These are phyloP conservation scores for Andrena chrysosceles DNA, from an alignment of 2,888 invertebrate genomes.

Conservation along the genomic window DNA sequence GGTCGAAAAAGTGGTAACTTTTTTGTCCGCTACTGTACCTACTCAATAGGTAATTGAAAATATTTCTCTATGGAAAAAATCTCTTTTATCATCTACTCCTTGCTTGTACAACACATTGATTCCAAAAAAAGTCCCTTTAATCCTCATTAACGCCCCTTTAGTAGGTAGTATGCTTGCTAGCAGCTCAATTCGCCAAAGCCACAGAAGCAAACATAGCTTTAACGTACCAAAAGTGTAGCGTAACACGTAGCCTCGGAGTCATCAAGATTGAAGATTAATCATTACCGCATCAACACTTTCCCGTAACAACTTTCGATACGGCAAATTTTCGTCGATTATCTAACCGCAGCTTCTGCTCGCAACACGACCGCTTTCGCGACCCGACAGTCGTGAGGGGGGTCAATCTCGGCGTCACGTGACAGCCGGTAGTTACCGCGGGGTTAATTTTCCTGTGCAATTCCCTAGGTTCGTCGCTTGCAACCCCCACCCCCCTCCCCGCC, in stretches of 20 bases:
- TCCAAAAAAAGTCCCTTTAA: no score
- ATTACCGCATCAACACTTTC: slow-evolving; percentile 14
- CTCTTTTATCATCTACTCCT: no score
- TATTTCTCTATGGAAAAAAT: no score
- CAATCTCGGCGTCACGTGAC: slow-evolving; percentile 68
- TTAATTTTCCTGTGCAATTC: slow-evolving; percentile 71
- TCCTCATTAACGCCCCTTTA: no score
- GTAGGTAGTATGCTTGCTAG: not conserved
- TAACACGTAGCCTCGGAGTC: slow-evolving; percentile 8
- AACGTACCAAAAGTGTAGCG: not conserved
- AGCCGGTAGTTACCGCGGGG: slow-evolving; percentile 63
- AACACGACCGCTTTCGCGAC: slow-evolving; percentile 32
- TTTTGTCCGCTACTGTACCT: no score
- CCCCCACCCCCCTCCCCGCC: not conserved
- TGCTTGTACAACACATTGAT: no score
- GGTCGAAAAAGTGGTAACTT: no score
- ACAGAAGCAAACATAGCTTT: not conserved
- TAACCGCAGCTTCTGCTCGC: slow-evolving; percentile 51
- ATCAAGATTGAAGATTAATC: slow-evolving; percentile 51
- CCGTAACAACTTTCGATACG: slow-evolving; percentile 40
- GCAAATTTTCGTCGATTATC: slow-evolving; percentile 61
- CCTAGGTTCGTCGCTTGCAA: slow-evolving; percentile 64
- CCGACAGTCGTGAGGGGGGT: not conserved
- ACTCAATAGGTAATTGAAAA: no score
- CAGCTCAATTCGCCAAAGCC: not conserved